Conservation (phyloP, 2,888 invertebrate species). For the Microctonus hyperodae region DNA sequence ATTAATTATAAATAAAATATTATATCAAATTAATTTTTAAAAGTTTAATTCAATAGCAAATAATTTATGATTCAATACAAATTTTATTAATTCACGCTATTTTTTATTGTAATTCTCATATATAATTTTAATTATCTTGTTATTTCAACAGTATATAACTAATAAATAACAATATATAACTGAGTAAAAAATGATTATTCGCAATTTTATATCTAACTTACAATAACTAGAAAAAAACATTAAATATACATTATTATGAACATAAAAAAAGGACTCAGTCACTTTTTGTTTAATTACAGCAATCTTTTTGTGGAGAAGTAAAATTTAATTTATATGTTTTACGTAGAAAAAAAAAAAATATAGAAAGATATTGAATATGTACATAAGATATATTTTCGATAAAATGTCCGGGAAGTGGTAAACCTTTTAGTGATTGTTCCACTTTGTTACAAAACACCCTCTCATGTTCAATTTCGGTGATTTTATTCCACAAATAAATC, state of each 20-base stretch:
- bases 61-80: neutral
- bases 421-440: neutral
- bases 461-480: neutral
- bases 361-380: neutral
- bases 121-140: neutral
- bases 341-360: neutral
- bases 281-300: neutral
- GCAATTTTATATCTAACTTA: neutral
- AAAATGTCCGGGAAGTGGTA: neutral
- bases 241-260: neutral
- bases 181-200: neutral
- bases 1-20: neutral
- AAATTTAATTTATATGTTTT: neutral
- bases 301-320: too few relatives aligned
- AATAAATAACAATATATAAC: neutral
- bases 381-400: neutral
- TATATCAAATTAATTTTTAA: neutral
- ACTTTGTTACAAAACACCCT: neutral
- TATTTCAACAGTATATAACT: neutral
- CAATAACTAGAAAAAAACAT: neutral
- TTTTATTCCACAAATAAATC: slow-evolving; percentile 51
- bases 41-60: neutral
- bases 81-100: neutral
- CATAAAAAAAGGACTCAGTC: neutral
- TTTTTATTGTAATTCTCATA: neutral